Evolutionary conservation across 2,797 vertebrate genomes (phyloP).

Genomic region (Galago senegalensis): DNA sequence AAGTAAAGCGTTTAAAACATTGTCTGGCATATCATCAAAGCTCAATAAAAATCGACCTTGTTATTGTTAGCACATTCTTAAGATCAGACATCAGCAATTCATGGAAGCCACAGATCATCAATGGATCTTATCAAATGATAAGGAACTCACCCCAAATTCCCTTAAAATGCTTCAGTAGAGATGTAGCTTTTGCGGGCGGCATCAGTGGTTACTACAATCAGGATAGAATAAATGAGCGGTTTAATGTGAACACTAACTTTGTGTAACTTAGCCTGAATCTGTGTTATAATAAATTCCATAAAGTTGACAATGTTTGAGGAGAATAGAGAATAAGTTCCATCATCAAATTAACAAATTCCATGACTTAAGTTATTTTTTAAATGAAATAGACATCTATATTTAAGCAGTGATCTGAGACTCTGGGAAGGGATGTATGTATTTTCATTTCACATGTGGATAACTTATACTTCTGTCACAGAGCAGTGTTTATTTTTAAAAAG

Average conservation of each 20-base stretch:
- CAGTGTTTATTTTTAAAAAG: neutral
- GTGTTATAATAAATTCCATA: constrained; percentile 36
- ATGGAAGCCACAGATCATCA: neutral
- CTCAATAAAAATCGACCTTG: neutral
- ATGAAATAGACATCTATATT: neutral
- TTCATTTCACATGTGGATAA: neutral
- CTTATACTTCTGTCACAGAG: neutral
- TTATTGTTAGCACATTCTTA: neutral
- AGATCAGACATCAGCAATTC: neutral
- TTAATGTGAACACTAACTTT: neutral
- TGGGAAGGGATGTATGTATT: neutral
- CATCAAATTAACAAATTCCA: constrained; percentile 17
- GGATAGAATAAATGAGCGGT: neutral
- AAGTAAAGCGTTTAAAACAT: neutral
- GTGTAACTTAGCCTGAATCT: neutral
- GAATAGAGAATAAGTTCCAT: constrained; percentile 1
- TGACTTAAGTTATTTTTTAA: neutral
- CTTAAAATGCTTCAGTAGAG: constrained; percentile 8
- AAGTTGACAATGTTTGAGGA: neutral
- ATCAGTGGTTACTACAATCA: neutral
- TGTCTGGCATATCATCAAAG: neutral
- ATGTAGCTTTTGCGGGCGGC: neutral
- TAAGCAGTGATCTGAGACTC: neutral
- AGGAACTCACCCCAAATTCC: neutral
- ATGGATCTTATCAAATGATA: neutral